Base-by-base conservation (phyloP, 2,113 vertebrate species). In the Ameiurus melas region DNA sequence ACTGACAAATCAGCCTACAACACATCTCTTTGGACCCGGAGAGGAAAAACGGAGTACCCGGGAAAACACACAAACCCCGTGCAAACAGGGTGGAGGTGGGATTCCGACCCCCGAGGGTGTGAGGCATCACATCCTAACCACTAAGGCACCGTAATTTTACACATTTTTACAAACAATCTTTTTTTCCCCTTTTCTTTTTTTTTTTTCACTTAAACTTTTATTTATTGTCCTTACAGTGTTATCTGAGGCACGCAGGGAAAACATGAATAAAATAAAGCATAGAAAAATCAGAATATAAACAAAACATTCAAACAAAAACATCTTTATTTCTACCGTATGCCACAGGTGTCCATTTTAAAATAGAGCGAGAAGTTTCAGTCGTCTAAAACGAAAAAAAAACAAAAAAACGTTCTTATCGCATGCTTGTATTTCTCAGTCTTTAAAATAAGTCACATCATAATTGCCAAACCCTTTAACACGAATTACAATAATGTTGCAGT, bases 231-330 rank as follows among this genome's bases (percentile, higher is more conserved):
- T 93, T 93, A 91, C 91, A 92, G 94, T 95, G 94, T 94, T 93
- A 81, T 95, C 93, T 94, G 94, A 95, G 94, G 95, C 94, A 95
- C 94, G 95, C 92, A 86, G 94, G 94, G 92, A 95, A 92, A 94
- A 93, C 91, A 92, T 93, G 92, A 94, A 93, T 90, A 93, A 94
- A 95, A 93, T 86, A 94, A 47, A 92, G 90, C 91, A 91, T 62
- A 92, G 93, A 93, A 93, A 90, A 90, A 82, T 57, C 22, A 9
- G 87, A 66, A 83, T 84, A 78, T 75, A 77, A 90, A 88, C 77
- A 83, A 85, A 90, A 89, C 60, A 33, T 77, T 27, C 6, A 78
- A 79, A n/a, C 39, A 91, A 89, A 51, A 87, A 68, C 77, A 83
- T 91, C 90, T 86, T 86, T 89, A 88, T 78, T 85, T 90, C 83